These are phyloP conservation scores for Daboia siamensis DNA, from an alignment of 2,113 vertebrate species.

Conservation along the genomic window DNA sequence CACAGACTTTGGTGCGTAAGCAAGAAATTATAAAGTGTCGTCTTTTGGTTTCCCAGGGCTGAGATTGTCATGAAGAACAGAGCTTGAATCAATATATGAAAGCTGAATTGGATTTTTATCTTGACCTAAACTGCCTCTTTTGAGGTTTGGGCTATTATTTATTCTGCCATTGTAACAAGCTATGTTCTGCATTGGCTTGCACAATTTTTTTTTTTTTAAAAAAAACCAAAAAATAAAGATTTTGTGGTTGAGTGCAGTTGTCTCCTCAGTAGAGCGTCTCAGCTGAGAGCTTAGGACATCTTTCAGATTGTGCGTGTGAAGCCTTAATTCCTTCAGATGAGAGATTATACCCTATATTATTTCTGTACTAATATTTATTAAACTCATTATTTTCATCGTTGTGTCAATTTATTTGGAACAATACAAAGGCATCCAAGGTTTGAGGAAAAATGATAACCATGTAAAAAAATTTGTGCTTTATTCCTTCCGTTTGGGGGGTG, in stretches of 20 bases:
- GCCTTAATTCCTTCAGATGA: slow-evolving; percentile 45
- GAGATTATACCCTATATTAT: slow-evolving; percentile 50
- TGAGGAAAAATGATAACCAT: background rate
- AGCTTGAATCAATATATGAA: slow-evolving; percentile 19
- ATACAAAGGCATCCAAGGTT: background rate
- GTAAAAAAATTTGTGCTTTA: background rate
- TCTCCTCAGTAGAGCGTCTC: slow-evolving; percentile 40
- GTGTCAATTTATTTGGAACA: slow-evolving; percentile 14
- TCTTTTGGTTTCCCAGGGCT: background rate
- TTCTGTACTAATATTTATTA: slow-evolving; percentile 58
- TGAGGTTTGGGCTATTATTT: slow-evolving; percentile 39
- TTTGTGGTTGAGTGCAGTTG: slow-evolving; percentile 48
- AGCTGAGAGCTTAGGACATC: slow-evolving; percentile 10
- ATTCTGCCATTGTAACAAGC: slow-evolving; percentile 56
- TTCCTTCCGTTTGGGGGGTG: background rate
- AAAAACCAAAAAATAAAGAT: slow-evolving; percentile 47
- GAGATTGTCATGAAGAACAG: background rate
- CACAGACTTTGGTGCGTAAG: background rate
- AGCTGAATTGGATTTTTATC: background rate
- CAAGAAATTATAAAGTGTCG: background rate
- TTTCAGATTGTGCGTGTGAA: slow-evolving; percentile 13
- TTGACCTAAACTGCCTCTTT: slow-evolving; percentile 25
- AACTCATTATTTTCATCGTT: slow-evolving; percentile 49
- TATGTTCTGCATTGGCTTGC: slow-evolving; percentile 46
- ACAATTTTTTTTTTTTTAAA: slow-evolving; percentile 60